Base-by-base conservation (phyloP, 2,113 vertebrate genomes). In the Leptobrachium leishanense region DNA sequence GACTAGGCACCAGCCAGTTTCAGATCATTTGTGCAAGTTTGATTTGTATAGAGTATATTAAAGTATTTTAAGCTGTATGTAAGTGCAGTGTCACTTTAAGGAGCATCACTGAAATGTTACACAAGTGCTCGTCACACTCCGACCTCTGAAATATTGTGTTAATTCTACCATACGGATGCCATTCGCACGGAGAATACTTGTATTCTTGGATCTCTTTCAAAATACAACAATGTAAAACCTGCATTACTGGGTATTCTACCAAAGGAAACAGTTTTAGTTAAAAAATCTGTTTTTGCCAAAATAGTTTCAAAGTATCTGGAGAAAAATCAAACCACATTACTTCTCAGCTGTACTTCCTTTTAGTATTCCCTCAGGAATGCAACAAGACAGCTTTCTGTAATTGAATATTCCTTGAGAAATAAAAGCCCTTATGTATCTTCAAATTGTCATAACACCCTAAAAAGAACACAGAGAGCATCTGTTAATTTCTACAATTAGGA, bases 251-350 rank as follows among this genome's bases (percentile, higher is more conserved):
- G 88, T 93, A 88, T 91, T 88, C 88, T 92, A 94, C 91, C 90
- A 94, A 94, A 94, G 88, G 92, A 95, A 95, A 94, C 88, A 91
- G 85, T 94, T 94, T 93, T 90, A 92, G 90, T 94, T 92, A 88
- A 93, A 31, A 92, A 88, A 89, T 86, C 88, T 92, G 88, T 87
- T 91, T 90, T 89, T 88, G 92, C 92, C 92, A 93, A 91, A 90
- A 92, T 92, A 91, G 87, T 92, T 93, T 91, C 88, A 90, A 93
- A 93, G 91, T 89, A 88, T 92, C 89, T 95, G 94, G 94, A 93
- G 55, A 83, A 41, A 68, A 87, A 84, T 93, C 94, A 95, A 93
- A 91, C 93, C 93, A 87, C 90, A 90, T 91, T 82, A 90, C 85
- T 89, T 91, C 90, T 90, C 91, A 89, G 91, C 90, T 92, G 89